Evolutionary conservation across 2,797 vertebrate genomes (phyloP).

Genomic region (Urosaurus nigricauda): DNA sequence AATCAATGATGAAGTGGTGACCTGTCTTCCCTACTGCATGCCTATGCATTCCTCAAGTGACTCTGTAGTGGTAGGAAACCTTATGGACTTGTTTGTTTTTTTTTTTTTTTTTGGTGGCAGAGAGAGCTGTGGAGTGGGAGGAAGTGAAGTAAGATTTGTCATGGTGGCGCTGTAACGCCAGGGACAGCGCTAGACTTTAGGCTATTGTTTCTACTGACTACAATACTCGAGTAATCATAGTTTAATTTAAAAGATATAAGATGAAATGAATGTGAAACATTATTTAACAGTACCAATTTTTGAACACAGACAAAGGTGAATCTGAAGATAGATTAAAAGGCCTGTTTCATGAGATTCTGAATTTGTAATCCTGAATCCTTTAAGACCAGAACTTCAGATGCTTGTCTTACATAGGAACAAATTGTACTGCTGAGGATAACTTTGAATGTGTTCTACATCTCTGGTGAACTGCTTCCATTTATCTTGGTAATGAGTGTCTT

Average conservation of each 20-base stretch:
- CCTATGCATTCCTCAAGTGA: too few species aligned
- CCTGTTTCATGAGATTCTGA: slow-evolving; percentile 38
- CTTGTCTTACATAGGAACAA: slow-evolving; percentile 41
- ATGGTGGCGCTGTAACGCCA: not conserved
- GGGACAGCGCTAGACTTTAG: not conserved
- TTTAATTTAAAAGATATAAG: slow-evolving; percentile 18
- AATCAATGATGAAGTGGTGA: too few species aligned
- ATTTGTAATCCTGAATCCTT: slow-evolving; percentile 11
- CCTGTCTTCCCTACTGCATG: too few species aligned
- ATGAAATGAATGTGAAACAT: not conserved
- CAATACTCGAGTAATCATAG: slow-evolving; percentile 19
- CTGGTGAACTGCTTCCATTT: slow-evolving; percentile 58
- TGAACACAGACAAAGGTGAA: not conserved
- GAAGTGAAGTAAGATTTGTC: not conserved
- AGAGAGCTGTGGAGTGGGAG: not conserved
- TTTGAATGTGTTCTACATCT: slow-evolving; percentile 58
- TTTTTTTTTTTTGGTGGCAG: too few species aligned
- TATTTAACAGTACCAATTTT: slow-evolving; percentile 26
- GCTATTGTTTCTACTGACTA: not conserved
- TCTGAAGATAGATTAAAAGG: slow-evolving; percentile 12
- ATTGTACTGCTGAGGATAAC: slow-evolving; percentile 49
- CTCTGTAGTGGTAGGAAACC: too few species aligned
- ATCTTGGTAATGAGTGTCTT: slow-evolving; percentile 71
- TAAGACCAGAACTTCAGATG: slow-evolving; percentile 35
- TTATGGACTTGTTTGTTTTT: too few species aligned